phyloP scores from a whole-genome alignment of 2,797 vertebrate genomes.

The Bryconaethiops microstoma region DNA sequence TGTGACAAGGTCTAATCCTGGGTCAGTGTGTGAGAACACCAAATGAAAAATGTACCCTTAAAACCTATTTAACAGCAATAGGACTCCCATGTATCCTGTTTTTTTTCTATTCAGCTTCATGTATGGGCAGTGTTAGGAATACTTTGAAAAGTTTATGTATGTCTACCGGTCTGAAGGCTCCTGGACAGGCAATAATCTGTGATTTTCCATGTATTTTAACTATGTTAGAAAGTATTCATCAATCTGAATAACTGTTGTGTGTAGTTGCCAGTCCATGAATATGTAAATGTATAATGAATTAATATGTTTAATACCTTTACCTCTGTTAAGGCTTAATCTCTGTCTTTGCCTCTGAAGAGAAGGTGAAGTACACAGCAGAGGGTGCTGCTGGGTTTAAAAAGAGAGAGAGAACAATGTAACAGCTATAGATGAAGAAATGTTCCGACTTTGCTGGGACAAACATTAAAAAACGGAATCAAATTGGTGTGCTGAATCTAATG shows the following conservation, averaged over 20 bases:
- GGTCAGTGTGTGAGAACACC: not conserved
- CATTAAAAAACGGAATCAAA: no score
- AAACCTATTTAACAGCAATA: not conserved
- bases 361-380: slow-evolving; percentile 37
- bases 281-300: slow-evolving; percentile 61
- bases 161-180: slow-evolving; percentile 13
- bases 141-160: slow-evolving; percentile 25
- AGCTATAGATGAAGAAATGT: not conserved
- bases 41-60: not conserved
- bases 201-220: not conserved
- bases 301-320: slow-evolving; percentile 44
- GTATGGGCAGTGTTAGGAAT: not conserved
- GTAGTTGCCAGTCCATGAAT: slow-evolving; percentile 46
- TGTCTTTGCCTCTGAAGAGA: no score
- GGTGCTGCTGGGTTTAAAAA: slow-evolving; percentile 35
- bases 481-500: not conserved
- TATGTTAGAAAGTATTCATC: not conserved
- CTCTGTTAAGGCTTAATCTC: slow-evolving; percentile 18
- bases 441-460: no score
- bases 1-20: not conserved
- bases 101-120: not conserved
- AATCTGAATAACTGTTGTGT: not conserved
- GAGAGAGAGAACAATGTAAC: not conserved
- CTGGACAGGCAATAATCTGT: not conserved
- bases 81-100: not conserved